Conservation (phyloP, 53 echinoderm and acorn worm species). For the Henricia sp. region DNA sequence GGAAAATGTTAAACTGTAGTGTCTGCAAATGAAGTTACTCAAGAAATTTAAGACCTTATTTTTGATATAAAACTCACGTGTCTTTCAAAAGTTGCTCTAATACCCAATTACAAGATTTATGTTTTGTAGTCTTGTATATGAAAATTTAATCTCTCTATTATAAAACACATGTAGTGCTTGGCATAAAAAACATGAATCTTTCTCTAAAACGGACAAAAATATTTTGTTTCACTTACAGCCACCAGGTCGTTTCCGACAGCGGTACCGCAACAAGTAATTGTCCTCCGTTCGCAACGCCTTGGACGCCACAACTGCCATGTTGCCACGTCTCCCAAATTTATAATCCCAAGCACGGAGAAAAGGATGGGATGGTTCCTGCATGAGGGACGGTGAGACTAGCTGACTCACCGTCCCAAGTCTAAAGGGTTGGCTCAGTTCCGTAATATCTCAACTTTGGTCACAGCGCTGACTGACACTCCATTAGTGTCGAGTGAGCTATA, state of each 20-base stretch:
- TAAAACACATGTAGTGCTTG: too few species aligned
- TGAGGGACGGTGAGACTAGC: neutral
- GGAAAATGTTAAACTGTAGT: too few species aligned
- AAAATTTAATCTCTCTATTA: too few species aligned
- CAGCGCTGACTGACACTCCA: conserved; percentile 14
- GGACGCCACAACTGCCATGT: conserved; percentile 68
- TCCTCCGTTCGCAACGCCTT: conserved; percentile 80
- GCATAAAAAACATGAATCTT: too few species aligned
- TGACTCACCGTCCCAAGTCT: neutral
- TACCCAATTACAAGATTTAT: too few species aligned
- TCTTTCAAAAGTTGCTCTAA: too few species aligned
- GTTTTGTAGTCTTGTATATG: too few species aligned
- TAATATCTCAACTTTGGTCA: neutral
- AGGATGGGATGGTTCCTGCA: neutral
- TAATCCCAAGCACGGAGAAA: conserved; percentile 1
- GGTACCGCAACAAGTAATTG: conserved; percentile 85
- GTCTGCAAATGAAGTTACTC: too few species aligned
- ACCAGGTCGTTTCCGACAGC: conserved; percentile 87
- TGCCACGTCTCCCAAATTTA: neutral
- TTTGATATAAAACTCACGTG: too few species aligned
- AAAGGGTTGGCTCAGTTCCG: neutral
- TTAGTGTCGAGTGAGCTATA: neutral
- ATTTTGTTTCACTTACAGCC: conserved; percentile 19
- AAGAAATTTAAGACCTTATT: too few species aligned
- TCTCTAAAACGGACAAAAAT: neutral